Conservation (phyloP, 2,888 invertebrate genomes). For the Ennomos fuscantarius region DNA sequence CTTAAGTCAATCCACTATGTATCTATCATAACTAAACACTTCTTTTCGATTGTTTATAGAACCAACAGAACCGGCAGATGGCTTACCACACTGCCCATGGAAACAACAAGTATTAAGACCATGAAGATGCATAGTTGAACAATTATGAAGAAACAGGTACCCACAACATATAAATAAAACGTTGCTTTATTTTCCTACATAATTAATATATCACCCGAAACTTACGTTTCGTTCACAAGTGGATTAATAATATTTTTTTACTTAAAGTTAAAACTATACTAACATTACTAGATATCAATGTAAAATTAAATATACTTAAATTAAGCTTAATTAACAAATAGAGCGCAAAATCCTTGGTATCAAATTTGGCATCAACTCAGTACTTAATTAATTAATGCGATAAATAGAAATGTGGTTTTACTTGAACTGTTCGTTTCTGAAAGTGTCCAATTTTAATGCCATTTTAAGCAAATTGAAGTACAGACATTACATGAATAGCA, state of each 20-base stretch:
- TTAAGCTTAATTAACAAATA: background rate
- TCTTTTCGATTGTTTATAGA: conserved; percentile 19
- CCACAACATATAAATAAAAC: background rate
- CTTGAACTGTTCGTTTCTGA: conserved; percentile 4
- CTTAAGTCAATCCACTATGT: too few relatives aligned
- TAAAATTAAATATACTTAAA: too few relatives aligned
- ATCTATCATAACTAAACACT: background rate
- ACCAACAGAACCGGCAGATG: conserved; percentile 19
- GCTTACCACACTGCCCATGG: conserved; percentile 9
- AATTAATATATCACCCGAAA: background rate
- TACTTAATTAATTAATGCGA: background rate
- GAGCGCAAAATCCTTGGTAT: conserved; percentile 15
- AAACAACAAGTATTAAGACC: conserved; percentile 11
- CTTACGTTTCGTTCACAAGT: too few relatives aligned
- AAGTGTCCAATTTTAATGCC: too few relatives aligned
- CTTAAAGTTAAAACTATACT: too few relatives aligned
- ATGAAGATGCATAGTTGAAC: conserved; percentile 18
- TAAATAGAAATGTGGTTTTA: conserved; percentile 13
- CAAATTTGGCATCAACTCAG: conserved; percentile 2
- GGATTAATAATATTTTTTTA: too few relatives aligned
- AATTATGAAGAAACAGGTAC: conserved; percentile 23
- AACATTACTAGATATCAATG: too few relatives aligned
- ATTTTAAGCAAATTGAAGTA: too few relatives aligned
- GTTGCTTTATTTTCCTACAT: background rate
- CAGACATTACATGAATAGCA: too few relatives aligned